Conservation (phyloP, 2,113 vertebrate species). For the Quiscalus mexicanus region DNA sequence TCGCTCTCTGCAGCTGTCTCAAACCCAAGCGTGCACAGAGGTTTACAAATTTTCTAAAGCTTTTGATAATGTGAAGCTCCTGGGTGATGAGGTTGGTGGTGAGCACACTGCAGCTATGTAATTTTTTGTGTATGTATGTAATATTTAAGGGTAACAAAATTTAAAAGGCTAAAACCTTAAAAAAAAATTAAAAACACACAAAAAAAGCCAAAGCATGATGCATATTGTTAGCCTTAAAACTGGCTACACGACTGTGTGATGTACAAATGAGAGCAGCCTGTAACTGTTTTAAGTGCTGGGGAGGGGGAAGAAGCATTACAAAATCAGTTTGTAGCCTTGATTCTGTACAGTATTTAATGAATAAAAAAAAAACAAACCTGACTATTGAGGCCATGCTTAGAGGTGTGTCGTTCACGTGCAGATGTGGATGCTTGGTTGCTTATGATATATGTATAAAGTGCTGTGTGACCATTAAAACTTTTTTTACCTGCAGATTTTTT, state of each 20-base stretch:
- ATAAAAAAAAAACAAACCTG: conserved; percentile 32
- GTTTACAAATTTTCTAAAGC: conserved; percentile 80
- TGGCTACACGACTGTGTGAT: conserved; percentile 84
- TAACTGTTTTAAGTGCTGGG: conserved; percentile 60
- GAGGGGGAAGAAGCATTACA: conserved; percentile 57
- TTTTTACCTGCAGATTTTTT: conserved; percentile 77
- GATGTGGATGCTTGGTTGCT: conserved; percentile 86
- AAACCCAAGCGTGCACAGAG: conserved; percentile 52
- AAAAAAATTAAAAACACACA: conserved; percentile 59
- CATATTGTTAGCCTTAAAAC: conserved; percentile 87
- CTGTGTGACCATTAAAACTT: conserved; percentile 80
- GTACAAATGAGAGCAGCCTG: conserved; percentile 74
- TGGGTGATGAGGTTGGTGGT: conserved; percentile 63
- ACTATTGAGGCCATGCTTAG: conserved; percentile 68
- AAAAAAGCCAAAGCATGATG: conserved; percentile 95
- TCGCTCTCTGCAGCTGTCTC: conserved; percentile 17
- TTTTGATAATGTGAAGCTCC: conserved; percentile 87
- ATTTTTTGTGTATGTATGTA: conserved; percentile 86
- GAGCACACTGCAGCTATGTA: conserved; percentile 80
- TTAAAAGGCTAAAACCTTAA: conserved; percentile 65
- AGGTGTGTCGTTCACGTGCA: conserved; percentile 76
- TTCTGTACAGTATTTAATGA: conserved; percentile 81
- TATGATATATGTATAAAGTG: conserved; percentile 85
- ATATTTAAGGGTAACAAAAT: conserved; percentile 81
- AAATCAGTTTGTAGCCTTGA: conserved; percentile 82